phyloP scores from a whole-genome alignment of 37 sponge, comb jelly and placozoan species.

The Beroe forskalii region DNA sequence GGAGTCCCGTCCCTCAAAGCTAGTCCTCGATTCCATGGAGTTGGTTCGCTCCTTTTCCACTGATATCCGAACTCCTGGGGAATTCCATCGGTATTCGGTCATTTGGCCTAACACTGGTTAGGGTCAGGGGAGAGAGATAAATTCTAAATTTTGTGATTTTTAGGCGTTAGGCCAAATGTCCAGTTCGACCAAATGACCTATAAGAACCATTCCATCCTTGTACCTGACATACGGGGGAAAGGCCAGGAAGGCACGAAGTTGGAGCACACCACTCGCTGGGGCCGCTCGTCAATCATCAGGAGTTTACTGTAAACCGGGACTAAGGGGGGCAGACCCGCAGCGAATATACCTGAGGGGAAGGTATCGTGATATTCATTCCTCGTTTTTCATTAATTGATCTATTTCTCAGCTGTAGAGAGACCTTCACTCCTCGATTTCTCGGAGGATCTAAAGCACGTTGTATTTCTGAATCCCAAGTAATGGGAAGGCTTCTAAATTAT shows the following conservation, averaged over 20 bases:
- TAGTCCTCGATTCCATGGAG: neutral
- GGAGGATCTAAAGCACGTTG: no score
- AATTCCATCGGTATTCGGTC: no score
- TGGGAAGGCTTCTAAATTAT: no score
- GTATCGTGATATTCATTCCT: neutral
- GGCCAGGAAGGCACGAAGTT: conserved; percentile 43
- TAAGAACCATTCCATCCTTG: no score
- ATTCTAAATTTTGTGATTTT: no score
- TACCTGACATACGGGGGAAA: conserved; percentile 42
- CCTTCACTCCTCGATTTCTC: no score
- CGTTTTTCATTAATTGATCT: neutral
- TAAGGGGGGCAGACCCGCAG: conserved; percentile 32
- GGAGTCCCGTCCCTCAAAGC: conserved; percentile 59
- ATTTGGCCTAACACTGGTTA: no score
- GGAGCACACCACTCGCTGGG: conserved; percentile 30
- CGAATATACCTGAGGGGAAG: conserved; percentile 15
- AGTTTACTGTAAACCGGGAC: conserved; percentile 39
- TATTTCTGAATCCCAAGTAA: no score
- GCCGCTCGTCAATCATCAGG: conserved; percentile 45
- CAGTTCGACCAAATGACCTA: no score
- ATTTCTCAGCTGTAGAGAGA: no score
- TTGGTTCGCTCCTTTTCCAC: neutral
- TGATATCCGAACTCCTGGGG: neutral
- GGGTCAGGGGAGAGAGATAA: no score
- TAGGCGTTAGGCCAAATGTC: no score